phyloP scores from a whole-genome alignment of 2,888 invertebrate species.

The Sympetrum striolatum region DNA sequence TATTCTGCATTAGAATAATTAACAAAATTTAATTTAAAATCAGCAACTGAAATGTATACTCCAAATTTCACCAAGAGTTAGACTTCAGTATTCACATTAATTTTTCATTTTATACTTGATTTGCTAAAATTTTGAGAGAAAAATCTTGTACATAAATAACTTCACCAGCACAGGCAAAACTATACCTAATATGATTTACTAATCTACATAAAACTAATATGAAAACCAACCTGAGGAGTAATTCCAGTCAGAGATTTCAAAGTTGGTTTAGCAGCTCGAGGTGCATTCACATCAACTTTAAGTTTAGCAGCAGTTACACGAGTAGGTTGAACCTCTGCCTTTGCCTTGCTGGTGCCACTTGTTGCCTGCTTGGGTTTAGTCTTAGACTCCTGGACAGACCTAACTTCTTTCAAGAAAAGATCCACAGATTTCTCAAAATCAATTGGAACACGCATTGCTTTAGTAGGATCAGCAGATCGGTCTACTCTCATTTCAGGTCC shows the following conservation, averaged over 20 bases:
- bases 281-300: not conserved
- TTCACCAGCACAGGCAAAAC: not conserved
- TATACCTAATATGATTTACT: not conserved
- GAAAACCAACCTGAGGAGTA: slow-evolving; percentile 10
- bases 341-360: not conserved
- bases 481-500: not conserved
- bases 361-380: not conserved
- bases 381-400: slow-evolving; percentile 55
- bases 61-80: no score
- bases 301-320: not conserved
- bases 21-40: no score
- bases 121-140: not conserved
- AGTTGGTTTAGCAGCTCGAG: not conserved
- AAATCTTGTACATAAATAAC: not conserved
- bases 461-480: not conserved
- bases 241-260: not conserved
- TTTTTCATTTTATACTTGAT: not conserved
- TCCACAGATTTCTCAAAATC: slow-evolving; percentile 58
- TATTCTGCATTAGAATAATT: no score
- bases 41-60: no score
- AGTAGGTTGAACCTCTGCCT: not conserved
- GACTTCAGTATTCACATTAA: not conserved
- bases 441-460: slow-evolving; percentile 33
- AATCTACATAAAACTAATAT: not conserved
- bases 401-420: slow-evolving; percentile 55